Evolutionary conservation across 1,140 invertebrate genomes (phyloP).

Genomic region (Cydia strobilella): DNA sequence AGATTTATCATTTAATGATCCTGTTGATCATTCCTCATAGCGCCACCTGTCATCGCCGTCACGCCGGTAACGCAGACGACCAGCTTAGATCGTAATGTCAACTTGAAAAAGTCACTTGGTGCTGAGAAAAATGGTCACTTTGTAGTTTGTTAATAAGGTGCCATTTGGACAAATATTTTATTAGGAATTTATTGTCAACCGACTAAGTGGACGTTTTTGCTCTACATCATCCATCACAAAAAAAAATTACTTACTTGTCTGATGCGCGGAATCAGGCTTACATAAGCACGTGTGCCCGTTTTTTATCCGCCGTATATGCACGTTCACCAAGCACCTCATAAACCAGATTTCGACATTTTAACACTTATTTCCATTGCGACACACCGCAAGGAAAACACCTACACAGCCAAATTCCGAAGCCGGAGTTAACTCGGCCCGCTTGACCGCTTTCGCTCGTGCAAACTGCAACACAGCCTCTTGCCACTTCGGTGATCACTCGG

Average conservation of each 20-base stretch:
- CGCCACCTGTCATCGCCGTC: not conserved
- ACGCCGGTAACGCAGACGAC: not conserved
- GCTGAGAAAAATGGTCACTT: not conserved
- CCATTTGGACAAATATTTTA: not conserved
- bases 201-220: not conserved
- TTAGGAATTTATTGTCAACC: not conserved
- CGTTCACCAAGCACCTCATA: conserved; percentile 62
- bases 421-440: conserved; percentile 50
- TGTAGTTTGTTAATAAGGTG: not conserved
- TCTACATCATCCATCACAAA: not conserved
- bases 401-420: conserved; percentile 58
- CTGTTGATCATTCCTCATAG: not conserved
- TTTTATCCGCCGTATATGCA: conserved; percentile 59
- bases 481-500: conserved; percentile 34
- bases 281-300: conserved; percentile 69
- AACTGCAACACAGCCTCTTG: conserved; percentile 52
- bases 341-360: conserved; percentile 73
- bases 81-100: not conserved
- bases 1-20: too few relatives aligned
- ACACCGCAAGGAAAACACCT: conserved; percentile 66
- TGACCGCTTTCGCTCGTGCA: conserved; percentile 72
- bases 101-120: too few relatives aligned
- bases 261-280: conserved; percentile 59
- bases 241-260: conserved; percentile 59
- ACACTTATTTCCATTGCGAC: conserved; percentile 74